phyloP scores from a whole-genome alignment of 2,888 invertebrate genomes.

The Euproctis similis region DNA sequence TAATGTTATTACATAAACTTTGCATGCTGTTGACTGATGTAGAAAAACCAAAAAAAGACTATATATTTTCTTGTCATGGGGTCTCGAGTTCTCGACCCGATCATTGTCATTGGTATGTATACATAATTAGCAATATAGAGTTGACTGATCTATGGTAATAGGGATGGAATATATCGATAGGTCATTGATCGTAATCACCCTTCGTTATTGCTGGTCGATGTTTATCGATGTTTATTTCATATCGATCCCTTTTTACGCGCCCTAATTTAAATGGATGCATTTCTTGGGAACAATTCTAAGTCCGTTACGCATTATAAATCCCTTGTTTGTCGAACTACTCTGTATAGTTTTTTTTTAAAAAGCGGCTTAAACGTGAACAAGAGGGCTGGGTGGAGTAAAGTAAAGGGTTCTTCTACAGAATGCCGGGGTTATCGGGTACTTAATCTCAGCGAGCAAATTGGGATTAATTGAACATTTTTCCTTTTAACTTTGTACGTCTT shows the following conservation, averaged over 20 bases:
- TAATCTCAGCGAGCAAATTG: slow-evolving; percentile 72
- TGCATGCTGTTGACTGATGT: slow-evolving; percentile 41
- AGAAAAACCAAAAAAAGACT: slow-evolving; percentile 40
- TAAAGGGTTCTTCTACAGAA: slow-evolving; percentile 68
- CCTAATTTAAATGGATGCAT: slow-evolving; percentile 44
- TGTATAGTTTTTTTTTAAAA: slow-evolving; percentile 61
- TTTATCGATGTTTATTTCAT: slow-evolving; percentile 33
- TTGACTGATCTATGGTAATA: slow-evolving; percentile 46
- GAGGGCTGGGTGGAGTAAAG: slow-evolving; percentile 55
- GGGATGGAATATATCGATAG: slow-evolving; percentile 25
- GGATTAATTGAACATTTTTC: slow-evolving; percentile 75
- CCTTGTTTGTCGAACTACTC: slow-evolving; percentile 69
- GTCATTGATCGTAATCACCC: slow-evolving; percentile 26
- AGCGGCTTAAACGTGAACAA: slow-evolving; percentile 65
- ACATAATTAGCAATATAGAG: slow-evolving; percentile 34
- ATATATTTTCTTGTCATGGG: slow-evolving; percentile 35
- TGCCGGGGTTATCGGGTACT: slow-evolving; percentile 62
- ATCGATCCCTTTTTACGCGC: slow-evolving; percentile 23
- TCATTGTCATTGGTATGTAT: slow-evolving; percentile 53
- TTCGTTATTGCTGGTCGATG: slow-evolving; percentile 17
- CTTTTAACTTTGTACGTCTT: slow-evolving; percentile 55
- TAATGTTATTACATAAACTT: slow-evolving; percentile 58
- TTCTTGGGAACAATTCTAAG: slow-evolving; percentile 53
- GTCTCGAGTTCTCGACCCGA: slow-evolving; percentile 28
- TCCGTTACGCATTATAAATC: slow-evolving; percentile 64